These are phyloP conservation scores for Heteronetta atricapilla DNA, from an alignment of 2,113 vertebrate genomes.

Conservation along the genomic window DNA sequence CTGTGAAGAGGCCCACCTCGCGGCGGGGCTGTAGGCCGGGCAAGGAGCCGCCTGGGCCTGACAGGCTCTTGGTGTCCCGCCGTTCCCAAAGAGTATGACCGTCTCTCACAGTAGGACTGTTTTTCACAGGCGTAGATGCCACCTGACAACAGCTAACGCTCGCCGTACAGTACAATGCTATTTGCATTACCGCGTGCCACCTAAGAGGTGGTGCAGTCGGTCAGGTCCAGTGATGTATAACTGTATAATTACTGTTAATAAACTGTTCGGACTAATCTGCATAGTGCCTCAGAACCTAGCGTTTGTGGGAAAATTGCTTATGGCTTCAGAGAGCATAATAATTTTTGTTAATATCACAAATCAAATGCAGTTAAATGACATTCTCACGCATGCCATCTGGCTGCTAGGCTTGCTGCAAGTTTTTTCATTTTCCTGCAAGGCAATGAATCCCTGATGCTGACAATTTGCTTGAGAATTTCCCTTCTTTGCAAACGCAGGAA, in stretches of 20 bases:
- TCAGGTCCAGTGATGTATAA: neutral
- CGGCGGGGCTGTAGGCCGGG: neutral
- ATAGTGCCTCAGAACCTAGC: neutral
- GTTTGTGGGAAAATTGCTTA: neutral
- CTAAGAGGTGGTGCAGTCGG: neutral
- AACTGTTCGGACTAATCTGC: neutral
- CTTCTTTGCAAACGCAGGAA: neutral
- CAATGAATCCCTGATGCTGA: slow-evolving; percentile 8
- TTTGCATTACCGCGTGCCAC: neutral
- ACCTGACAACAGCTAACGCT: neutral
- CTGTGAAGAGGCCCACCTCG: neutral
- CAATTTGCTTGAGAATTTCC: neutral
- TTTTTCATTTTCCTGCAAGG: neutral
- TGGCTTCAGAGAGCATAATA: neutral
- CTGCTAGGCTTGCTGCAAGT: slow-evolving; percentile 3
- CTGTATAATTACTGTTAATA: neutral
- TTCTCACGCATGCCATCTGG: neutral
- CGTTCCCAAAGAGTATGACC: neutral
- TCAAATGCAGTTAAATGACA: neutral
- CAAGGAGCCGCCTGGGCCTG: neutral
- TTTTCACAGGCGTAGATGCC: neutral
- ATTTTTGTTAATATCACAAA: neutral
- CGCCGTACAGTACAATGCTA: neutral
- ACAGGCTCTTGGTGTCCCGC: accelerated
- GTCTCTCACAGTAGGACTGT: neutral